Evolutionary conservation across 2,888 invertebrate species (phyloP).

Genomic region (Dynastes maya): DNA sequence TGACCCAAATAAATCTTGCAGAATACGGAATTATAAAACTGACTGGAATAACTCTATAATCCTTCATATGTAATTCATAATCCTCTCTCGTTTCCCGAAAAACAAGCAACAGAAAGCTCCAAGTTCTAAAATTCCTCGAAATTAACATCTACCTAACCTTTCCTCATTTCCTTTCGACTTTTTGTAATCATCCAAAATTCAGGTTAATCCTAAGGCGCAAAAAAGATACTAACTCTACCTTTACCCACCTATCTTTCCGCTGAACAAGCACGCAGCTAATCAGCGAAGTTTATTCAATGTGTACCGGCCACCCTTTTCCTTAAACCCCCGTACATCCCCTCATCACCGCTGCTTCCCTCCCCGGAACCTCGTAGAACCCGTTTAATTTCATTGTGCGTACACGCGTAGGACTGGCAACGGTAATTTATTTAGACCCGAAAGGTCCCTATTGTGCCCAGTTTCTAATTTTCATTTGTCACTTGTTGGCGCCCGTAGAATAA

Average conservation of each 20-base stretch:
- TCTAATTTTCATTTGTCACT: conserved; percentile 38
- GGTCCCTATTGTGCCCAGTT: conserved; percentile 10
- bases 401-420: neutral
- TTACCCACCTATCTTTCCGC: neutral
- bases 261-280: neutral
- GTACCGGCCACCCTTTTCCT: neutral
- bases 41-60: too few species aligned
- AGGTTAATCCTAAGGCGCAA: neutral
- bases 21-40: too few species aligned
- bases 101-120: too few species aligned
- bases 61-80: too few species aligned
- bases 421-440: conserved; percentile 24
- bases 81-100: too few species aligned
- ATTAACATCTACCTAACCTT: too few species aligned
- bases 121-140: too few species aligned
- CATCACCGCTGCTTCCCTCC: neutral
- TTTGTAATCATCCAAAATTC: neutral
- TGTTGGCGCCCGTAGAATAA: conserved; percentile 6
- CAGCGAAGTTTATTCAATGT: conserved; percentile 16
- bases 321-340: too few species aligned
- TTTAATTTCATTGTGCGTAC: conserved; percentile 28
- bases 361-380: neutral
- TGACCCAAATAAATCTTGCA: too few species aligned
- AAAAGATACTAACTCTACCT: conserved; percentile 15
- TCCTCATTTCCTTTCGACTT: too few species aligned